Evolutionary conservation across 2,888 invertebrate genomes (phyloP).

Genomic region (Drosophila mimica): DNA sequence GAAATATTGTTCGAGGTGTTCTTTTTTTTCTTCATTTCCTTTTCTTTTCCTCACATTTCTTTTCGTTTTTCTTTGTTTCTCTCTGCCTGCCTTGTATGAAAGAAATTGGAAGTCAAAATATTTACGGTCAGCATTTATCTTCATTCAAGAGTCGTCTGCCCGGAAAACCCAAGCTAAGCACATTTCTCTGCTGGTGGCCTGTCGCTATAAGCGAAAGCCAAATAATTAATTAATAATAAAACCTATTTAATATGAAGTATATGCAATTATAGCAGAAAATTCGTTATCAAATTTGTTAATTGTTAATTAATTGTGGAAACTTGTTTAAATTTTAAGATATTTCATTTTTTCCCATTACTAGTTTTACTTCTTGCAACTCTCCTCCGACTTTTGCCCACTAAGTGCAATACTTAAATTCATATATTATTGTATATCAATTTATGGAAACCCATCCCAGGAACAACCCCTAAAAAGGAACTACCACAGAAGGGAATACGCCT

Average conservation of each 20-base stretch:
- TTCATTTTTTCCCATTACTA: background rate
- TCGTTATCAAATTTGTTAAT: background rate
- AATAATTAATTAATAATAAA: slow-evolving; percentile 23
- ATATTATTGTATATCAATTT: background rate
- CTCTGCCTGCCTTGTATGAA: slow-evolving; percentile 15
- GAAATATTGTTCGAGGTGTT: slow-evolving; percentile 56
- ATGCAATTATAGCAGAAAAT: background rate
- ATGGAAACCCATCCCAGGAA: background rate
- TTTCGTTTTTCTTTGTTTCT: slow-evolving; percentile 16
- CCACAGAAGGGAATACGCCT: slow-evolving; percentile 22
- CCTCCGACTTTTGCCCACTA: background rate
- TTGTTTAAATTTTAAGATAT: background rate
- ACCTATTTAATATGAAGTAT: slow-evolving; percentile 11
- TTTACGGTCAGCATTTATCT: slow-evolving; percentile 76
- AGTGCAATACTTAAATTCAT: slow-evolving; percentile 7
- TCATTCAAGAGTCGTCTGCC: slow-evolving; percentile 37
- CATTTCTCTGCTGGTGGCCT: slow-evolving; percentile 11
- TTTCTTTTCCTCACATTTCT: slow-evolving; percentile 10
- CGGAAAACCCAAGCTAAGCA: slow-evolving; percentile 37
- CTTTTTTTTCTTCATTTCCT: slow-evolving; percentile 41
- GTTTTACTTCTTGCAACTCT: background rate
- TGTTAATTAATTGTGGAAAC: background rate
- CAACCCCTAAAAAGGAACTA: slow-evolving; percentile 25
- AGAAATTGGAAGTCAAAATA: slow-evolving; percentile 71
- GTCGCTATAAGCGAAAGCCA: slow-evolving; percentile 35